phyloP scores from a whole-genome alignment of 1,140 invertebrate genomes.

The Camponotus pennsylvanicus region DNA sequence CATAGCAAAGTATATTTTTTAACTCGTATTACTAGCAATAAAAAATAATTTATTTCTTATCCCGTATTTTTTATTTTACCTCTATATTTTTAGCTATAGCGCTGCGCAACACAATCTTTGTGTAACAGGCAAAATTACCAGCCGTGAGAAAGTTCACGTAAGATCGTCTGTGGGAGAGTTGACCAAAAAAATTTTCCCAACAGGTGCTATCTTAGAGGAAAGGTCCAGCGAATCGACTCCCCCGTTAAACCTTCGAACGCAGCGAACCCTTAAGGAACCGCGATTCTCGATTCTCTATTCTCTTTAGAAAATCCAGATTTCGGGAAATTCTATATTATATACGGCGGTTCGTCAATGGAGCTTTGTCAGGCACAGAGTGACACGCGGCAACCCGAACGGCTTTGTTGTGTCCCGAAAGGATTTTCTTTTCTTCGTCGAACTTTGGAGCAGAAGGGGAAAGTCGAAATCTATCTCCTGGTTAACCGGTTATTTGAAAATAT shows the following conservation, averaged over 20 bases:
- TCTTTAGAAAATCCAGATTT: constrained; percentile 75
- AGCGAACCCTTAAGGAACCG: constrained; percentile 71
- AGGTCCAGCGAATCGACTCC: constrained; percentile 61
- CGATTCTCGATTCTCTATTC: constrained; percentile 65
- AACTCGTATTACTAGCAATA: neutral
- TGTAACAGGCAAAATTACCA: constrained; percentile 13
- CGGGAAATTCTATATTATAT: constrained; percentile 77
- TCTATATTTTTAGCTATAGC: neutral
- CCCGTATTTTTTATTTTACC: neutral
- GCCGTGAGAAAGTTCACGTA: constrained; percentile 77
- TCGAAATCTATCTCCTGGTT: constrained; percentile 69
- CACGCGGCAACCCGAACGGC: constrained; percentile 59
- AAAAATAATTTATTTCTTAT: neutral
- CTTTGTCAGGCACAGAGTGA: constrained; percentile 69
- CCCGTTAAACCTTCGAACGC: constrained; percentile 69
- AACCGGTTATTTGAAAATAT: constrained; percentile 81
- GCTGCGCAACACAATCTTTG: neutral
- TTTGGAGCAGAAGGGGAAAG: constrained; percentile 73
- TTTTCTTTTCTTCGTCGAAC: constrained; percentile 56
- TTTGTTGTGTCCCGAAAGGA: constrained; percentile 72
- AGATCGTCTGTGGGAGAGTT: constrained; percentile 56
- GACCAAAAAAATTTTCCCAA: constrained; percentile 65
- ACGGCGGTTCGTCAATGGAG: constrained; percentile 54
- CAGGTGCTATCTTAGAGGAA: constrained; percentile 50
- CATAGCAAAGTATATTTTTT: neutral